Evolutionary conservation across 1,140 invertebrate genomes (phyloP).

Genomic region (Hypothenemus hampei): DNA sequence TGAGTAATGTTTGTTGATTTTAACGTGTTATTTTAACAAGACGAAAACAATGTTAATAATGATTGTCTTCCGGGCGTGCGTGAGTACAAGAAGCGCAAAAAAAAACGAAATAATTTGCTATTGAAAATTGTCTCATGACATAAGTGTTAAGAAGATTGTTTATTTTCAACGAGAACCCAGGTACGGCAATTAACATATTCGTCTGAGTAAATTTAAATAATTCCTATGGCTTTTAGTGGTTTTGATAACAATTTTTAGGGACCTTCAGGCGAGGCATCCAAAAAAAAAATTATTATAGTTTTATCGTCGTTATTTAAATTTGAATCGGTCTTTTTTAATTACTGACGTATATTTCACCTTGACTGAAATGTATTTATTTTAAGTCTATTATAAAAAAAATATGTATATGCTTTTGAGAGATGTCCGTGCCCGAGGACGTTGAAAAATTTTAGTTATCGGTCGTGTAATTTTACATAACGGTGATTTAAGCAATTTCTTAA

Average conservation of each 20-base stretch:
- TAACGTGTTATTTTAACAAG: not conserved
- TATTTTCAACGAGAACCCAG: conserved; percentile 1
- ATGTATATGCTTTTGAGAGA: not conserved
- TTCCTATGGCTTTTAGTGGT: not conserved
- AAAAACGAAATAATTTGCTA: not conserved
- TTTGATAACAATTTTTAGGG: not conserved
- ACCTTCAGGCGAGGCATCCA: not conserved
- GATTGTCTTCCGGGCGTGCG: not conserved
- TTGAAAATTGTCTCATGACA: too few species aligned
- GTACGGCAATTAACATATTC: not conserved
- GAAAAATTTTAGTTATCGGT: not conserved
- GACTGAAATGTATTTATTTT: not conserved
- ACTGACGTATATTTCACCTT: not conserved
- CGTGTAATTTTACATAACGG: not conserved
- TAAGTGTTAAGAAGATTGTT: conserved; percentile 2
- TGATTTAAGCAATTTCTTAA: conserved; percentile 2
- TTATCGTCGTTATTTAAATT: conserved; percentile 1
- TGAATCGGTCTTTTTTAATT: not conserved
- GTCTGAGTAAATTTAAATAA: conserved; percentile 3
- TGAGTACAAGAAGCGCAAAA: not conserved
- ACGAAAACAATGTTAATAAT: not conserved
- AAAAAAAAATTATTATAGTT: not conserved
- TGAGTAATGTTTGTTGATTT: not conserved
- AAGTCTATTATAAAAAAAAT: not conserved
- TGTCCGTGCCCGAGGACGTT: not conserved